A percentile compares a stretch with the other conserved stretches of the same genome.
These are phyloP conservation scores for Pseudopleuronectes americanus DNA, from an alignment of 2,797 vertebrate genomes.

Conservation along the genomic window DNA sequence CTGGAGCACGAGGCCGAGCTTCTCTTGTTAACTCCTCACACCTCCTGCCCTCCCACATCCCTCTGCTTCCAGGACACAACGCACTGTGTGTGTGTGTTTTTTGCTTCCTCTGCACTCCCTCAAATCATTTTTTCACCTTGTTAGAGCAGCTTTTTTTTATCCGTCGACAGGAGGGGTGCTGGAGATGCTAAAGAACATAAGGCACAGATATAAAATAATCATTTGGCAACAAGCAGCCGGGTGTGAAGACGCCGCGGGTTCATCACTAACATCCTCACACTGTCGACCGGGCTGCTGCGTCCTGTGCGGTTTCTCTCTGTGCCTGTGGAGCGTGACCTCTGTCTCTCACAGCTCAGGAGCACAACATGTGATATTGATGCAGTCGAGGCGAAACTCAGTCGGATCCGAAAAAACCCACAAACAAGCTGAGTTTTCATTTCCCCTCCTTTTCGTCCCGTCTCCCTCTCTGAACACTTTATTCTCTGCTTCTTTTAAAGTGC, in stretches of 20 bases:
- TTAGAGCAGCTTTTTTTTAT: slow-evolving; percentile 11
- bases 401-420: slow-evolving; percentile 7
- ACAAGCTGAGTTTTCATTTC: slow-evolving; percentile 27
- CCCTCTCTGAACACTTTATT: slow-evolving; percentile 30
- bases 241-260: slow-evolving; percentile 8
- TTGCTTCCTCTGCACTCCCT: slow-evolving; percentile 13
- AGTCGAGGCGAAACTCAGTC: slow-evolving; percentile 43
- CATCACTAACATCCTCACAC: background rate
- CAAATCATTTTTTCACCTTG: slow-evolving; percentile 24
- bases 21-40: slow-evolving; percentile 36
- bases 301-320: background rate
- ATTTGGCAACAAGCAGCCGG: slow-evolving; percentile 19
- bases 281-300: background rate
- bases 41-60: background rate
- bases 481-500: slow-evolving; percentile 31
- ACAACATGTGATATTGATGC: slow-evolving; percentile 36
- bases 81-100: background rate
- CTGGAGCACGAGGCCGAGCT: background rate
- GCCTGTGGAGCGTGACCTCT: slow-evolving; percentile 42
- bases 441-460: slow-evolving; percentile 17
- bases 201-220: slow-evolving; percentile 14
- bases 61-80: background rate
- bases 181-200: slow-evolving; percentile 23
- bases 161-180: background rate
- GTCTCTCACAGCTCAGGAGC: slow-evolving; percentile 24